Evolutionary conservation across 2,797 vertebrate genomes (phyloP), one percentile per base, ranked within the genome.

Genomic region (Periparus ater): DNA sequence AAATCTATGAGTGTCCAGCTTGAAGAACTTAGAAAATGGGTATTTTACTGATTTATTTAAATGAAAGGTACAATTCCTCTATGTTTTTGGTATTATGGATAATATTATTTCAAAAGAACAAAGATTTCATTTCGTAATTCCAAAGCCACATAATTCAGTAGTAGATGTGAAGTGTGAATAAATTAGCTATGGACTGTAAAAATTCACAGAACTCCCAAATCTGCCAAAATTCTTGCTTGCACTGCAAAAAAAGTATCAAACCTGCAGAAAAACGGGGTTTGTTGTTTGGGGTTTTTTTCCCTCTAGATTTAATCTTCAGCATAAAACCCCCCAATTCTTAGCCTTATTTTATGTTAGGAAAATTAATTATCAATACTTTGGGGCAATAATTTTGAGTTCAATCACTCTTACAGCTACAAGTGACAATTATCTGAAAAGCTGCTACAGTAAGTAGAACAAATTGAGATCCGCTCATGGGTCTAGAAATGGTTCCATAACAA

Each of bases 261-360:
- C 27, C 19, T 12, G 23, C 11, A 55, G 36, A 85, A 79, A 11
- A 75, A 47, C 3, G 22, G 1, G 1, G 6, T 16, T 57, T 30
- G 5, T 47, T 61, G 6, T 11, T 17, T 17, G 7, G 13, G 5
- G 0, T 21, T 17, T 9, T 51, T 38, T 13, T 22, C 10, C 8
- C 74, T 60, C 50, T 45, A 14, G 7, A 65, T 19, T 70, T 76
- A 82, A 62, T 54, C 10, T 79, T 66, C 48, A 18, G 5, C 10
- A 50, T 45, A 27, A 58, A 51, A 36, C 1, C 3, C 2, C 7
- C 17, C 1, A 3, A 1, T 47, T 53, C 32, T 66, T 62, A 60
- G 8, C 1, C 5, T 62, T 51, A 53, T 47, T 70, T 74, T 7
- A 23, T 45, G 9, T 48, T 67, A 67, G 25, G 30, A 70, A 62